phyloP scores from a whole-genome alignment of 1,140 invertebrate species.

The Scaptomyza montana region DNA sequence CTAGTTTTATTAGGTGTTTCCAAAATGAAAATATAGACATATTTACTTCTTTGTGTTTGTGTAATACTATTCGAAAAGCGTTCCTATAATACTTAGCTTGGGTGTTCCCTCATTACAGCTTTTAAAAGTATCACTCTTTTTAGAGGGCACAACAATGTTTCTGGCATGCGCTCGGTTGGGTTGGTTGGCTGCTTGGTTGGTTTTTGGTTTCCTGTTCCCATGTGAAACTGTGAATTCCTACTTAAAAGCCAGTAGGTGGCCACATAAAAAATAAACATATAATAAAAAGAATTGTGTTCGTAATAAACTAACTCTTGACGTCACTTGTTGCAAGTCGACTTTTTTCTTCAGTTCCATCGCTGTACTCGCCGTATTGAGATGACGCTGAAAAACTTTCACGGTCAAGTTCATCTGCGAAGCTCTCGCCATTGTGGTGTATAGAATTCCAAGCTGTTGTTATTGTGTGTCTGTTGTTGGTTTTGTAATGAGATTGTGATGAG shows the following conservation, averaged over 20 bases:
- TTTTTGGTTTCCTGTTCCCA: slow-evolving; percentile 70
- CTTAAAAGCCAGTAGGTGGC: slow-evolving; percentile 14
- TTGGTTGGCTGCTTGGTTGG: slow-evolving; percentile 39
- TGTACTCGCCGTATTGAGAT: slow-evolving; percentile 5
- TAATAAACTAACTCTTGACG: slow-evolving; percentile 67
- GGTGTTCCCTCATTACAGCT: slow-evolving; percentile 22
- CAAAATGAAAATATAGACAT: too few species aligned
- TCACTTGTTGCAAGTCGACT: slow-evolving; percentile 69
- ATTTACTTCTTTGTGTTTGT: too few species aligned
- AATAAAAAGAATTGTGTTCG: slow-evolving; percentile 16
- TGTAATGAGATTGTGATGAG: slow-evolving; percentile 53
- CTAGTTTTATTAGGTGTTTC: too few species aligned
- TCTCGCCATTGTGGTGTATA: slow-evolving; percentile 40
- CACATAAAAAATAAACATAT: slow-evolving; percentile 19
- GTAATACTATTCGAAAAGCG: background rate
- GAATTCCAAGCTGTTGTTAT: slow-evolving; percentile 43
- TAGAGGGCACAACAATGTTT: slow-evolving; percentile 26
- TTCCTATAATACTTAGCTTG: slow-evolving; percentile 14
- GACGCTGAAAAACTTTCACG: slow-evolving; percentile 72
- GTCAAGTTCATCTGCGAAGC: slow-evolving; percentile 75
- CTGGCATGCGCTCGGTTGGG: slow-evolving; percentile 38
- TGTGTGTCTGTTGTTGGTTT: slow-evolving; percentile 35
- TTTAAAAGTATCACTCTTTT: slow-evolving; percentile 38
- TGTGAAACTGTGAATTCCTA: slow-evolving; percentile 68
- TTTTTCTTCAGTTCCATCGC: slow-evolving; percentile 18